Base-by-base conservation (phyloP, 2,888 invertebrate species). In the Mongoloraphidia duomilia region DNA sequence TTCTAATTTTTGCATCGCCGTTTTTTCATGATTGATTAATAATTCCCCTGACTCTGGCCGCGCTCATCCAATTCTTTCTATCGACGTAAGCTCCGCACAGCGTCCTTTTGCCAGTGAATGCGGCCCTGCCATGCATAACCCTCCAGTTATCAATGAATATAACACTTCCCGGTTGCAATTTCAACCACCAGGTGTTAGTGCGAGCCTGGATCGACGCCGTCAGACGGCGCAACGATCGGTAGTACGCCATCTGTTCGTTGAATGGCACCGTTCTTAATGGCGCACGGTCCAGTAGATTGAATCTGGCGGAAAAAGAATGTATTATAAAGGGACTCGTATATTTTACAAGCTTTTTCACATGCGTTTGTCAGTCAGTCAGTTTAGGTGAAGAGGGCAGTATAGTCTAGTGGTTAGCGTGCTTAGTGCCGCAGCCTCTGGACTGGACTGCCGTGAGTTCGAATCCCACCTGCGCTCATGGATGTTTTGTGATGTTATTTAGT, bases 71-170 rank as follows among this genome's bases (percentile, higher is more conserved):
- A 63, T 82, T 84, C 50, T 82, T 80, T 43, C 84, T 72, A 8
- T 80, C 70, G 34, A 88, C 72, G 65, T 89, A 89, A 55, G 83
- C 79, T 0, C 87, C 86, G 46, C 75, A 72, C 59, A 89, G 69
- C 14, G 73, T 67, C 39, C 89, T 73, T 8, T 64, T 67, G 0
- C 88, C 88, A 0, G 75, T 73, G 60, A 82, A 89, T 0, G 72
- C 73, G 1, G 75, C 73, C 44, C 88, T 71, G 0, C 86, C 88
- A 58, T 90, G 89, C 2, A 86, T 65, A 2, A 86, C 71, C 47
- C 89, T 71, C 76, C 84, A 88, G 66, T 89, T 89, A 60, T 89
- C 85, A 57, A 87, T 75, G 46, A 82, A 76, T 53, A 86, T 67
- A 9, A 87, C 77, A 11, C 73, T 74, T 17, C 88, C 88, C 49